Evolutionary conservation across 1,140 invertebrate genomes (phyloP).

Genomic region (Anastrepha obliqua): DNA sequence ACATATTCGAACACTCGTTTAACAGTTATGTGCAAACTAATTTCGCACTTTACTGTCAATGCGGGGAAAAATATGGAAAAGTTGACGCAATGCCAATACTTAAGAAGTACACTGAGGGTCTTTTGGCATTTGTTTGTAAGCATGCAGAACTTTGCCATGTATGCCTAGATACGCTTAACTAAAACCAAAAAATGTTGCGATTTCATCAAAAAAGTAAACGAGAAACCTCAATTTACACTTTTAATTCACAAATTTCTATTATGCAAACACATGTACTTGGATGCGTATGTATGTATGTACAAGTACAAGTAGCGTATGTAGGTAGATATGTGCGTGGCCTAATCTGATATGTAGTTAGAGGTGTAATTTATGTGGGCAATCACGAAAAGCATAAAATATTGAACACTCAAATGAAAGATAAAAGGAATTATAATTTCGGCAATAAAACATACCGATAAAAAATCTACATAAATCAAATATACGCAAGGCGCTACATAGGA

Average conservation of each 20-base stretch:
- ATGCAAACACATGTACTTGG: background rate
- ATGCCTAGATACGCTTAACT: too few species aligned
- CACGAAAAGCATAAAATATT: background rate
- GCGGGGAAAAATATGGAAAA: background rate
- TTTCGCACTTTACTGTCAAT: background rate
- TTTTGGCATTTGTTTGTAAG: background rate
- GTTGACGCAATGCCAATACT: background rate
- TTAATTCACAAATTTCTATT: constrained; percentile 25
- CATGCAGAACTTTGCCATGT: background rate
- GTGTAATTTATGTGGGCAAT: background rate
- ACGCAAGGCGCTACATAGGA: background rate
- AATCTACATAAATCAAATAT: background rate
- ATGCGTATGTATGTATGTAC: background rate
- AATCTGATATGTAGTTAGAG: background rate
- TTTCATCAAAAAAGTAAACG: constrained; percentile 1
- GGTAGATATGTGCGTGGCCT: too few species aligned
- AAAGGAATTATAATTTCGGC: background rate
- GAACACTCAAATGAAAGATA: background rate
- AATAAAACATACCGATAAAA: background rate
- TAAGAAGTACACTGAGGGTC: background rate
- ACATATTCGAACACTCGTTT: background rate
- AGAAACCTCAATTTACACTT: constrained; percentile 17
- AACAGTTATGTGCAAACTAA: background rate
- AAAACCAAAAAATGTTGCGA: background rate
- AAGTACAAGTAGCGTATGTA: background rate